Evolutionary conservation across 2,113 vertebrate genomes (phyloP).

Genomic region (Nymphicus hollandicus): DNA sequence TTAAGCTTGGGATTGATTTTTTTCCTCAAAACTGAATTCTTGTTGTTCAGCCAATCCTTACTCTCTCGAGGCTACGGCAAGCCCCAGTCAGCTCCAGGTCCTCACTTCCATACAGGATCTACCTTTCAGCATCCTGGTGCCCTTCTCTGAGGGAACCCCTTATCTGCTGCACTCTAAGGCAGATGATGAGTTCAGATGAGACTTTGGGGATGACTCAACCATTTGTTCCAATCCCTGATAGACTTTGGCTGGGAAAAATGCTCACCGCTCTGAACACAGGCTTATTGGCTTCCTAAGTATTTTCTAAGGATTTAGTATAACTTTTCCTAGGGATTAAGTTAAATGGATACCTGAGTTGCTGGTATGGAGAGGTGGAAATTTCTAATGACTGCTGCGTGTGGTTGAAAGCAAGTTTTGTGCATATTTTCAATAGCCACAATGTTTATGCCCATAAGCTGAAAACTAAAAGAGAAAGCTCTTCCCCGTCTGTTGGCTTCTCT

Average conservation of each 20-base stretch:
- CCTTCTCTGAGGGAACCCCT: neutral
- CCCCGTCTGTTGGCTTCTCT: constrained; percentile 38
- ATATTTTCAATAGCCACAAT: constrained; percentile 7
- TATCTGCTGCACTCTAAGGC: neutral
- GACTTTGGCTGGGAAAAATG: neutral
- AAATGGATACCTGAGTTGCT: neutral
- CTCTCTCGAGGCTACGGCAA: neutral
- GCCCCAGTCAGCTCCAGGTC: neutral
- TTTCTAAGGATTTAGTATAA: neutral
- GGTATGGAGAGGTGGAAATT: neutral
- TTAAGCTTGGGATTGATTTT: neutral
- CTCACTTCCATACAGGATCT: neutral
- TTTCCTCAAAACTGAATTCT: neutral
- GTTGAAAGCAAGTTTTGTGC: constrained; percentile 13
- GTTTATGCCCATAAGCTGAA: neutral
- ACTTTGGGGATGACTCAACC: neutral
- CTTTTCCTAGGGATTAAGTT: neutral
- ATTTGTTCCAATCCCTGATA: neutral
- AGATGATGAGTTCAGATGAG: neutral
- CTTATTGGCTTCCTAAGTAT: neutral
- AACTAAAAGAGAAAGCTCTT: neutral
- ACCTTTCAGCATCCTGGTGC: neutral
- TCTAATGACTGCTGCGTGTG: neutral
- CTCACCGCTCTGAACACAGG: neutral
- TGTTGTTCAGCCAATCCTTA: neutral